Evolutionary conservation across 2,797 vertebrate species (phyloP).

Genomic region (Gila robusta): DNA sequence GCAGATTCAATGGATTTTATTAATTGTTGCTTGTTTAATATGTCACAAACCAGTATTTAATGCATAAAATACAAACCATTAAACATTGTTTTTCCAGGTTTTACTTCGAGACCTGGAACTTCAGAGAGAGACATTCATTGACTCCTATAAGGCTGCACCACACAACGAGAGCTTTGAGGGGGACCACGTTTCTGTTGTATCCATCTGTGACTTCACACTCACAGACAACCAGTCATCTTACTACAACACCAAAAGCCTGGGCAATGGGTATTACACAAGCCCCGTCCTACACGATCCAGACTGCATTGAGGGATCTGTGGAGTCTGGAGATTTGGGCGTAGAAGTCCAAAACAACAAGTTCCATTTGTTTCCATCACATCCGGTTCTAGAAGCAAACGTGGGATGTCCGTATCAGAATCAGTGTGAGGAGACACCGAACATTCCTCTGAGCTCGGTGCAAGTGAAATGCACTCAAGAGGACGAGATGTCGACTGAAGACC

Average conservation of each 20-base stretch:
- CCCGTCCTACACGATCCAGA: constrained; percentile 31
- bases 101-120: constrained; percentile 56
- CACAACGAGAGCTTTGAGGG: constrained; percentile 29
- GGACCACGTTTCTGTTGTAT: constrained; percentile 56
- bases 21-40: background rate
- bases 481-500: background rate
- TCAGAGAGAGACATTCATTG: constrained; percentile 1
- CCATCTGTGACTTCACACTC: constrained; percentile 30
- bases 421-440: background rate
- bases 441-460: constrained; percentile 62
- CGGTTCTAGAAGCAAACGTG: background rate
- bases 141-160: background rate
- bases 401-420: constrained; percentile 3
- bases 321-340: constrained; percentile 29
- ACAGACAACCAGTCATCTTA: background rate
- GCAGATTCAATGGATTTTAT: background rate
- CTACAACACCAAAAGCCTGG: constrained; percentile 21
- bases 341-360: background rate
- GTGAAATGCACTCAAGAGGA: constrained; percentile 45
- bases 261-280: constrained; percentile 34
- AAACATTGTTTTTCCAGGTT: constrained; percentile 54
- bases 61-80: background rate
- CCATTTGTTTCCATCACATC: constrained; percentile 17
- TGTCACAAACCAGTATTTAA: background rate
- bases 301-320: constrained; percentile 18